A percentile compares a stretch with the other conserved stretches of the same genome.
phyloP scores from a whole-genome alignment of 2,113 vertebrate genomes.

The Rhea pennata region DNA sequence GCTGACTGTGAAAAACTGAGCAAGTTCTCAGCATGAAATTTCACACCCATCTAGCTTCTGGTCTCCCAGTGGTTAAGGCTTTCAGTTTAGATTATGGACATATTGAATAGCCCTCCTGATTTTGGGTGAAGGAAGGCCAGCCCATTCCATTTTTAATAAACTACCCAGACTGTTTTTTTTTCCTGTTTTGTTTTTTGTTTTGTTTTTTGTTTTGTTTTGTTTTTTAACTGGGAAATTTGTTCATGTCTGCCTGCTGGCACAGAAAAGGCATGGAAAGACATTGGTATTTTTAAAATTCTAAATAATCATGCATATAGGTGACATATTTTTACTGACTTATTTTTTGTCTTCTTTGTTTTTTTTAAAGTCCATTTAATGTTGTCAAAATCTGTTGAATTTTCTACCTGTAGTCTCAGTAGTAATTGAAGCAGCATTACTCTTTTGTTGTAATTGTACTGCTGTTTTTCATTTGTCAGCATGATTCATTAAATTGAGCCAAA shows the following conservation, averaged over 20 bases:
- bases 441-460: neutral
- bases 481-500: conserved; percentile 57
- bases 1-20: neutral
- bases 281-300: neutral
- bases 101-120: neutral
- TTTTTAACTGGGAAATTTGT: neutral
- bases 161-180: neutral
- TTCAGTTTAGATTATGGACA: neutral
- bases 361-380: neutral
- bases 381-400: neutral
- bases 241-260: neutral
- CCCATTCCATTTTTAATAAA: neutral
- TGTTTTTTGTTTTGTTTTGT: too few species aligned
- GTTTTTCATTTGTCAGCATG: conserved; percentile 60
- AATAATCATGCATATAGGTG: neutral
- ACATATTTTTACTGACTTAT: neutral
- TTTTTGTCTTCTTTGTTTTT: neutral
- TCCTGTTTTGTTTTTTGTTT: neutral
- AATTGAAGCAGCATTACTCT: neutral
- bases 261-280: neutral
- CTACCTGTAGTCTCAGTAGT: conserved; percentile 23
- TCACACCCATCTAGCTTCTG: neutral
- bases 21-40: neutral
- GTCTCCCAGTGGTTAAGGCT: neutral
- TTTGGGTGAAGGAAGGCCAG: neutral